phyloP scores from a whole-genome alignment of 2,797 vertebrate species.

The Fistularia tabacaria region DNA sequence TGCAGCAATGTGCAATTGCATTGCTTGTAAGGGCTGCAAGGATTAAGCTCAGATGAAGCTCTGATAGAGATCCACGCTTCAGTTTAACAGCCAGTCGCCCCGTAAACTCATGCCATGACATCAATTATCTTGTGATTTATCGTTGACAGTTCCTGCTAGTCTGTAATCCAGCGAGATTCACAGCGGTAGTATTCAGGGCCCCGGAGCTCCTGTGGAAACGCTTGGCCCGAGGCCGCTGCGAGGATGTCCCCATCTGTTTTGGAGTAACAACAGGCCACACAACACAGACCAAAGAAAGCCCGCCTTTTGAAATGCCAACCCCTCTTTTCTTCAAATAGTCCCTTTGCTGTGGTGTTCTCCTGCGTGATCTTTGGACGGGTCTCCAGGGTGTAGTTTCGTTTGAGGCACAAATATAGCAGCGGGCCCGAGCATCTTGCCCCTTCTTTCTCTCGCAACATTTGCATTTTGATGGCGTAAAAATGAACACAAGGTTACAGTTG shows the following conservation, averaged over 20 bases:
- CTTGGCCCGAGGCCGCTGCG: slow-evolving; percentile 49
- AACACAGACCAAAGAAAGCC: slow-evolving; percentile 47
- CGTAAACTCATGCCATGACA: slow-evolving; percentile 46
- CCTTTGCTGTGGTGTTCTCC: slow-evolving; percentile 60
- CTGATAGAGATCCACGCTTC: too few relatives aligned
- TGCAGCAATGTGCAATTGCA: too few relatives aligned
- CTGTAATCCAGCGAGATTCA: slow-evolving; percentile 56
- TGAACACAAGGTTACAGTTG: too few relatives aligned
- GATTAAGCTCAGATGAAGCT: too few relatives aligned
- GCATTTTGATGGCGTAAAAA: too few relatives aligned
- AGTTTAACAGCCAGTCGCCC: background rate
- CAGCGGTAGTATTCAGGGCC: slow-evolving; percentile 42
- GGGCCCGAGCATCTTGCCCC: slow-evolving; percentile 5
- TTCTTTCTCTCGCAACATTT: slow-evolving; percentile 8
- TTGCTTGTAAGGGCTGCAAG: too few relatives aligned
- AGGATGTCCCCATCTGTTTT: slow-evolving; percentile 67
- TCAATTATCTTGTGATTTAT: slow-evolving; percentile 55
- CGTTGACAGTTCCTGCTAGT: slow-evolving; percentile 52
- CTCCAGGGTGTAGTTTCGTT: slow-evolving; percentile 43
- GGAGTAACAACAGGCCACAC: slow-evolving; percentile 55
- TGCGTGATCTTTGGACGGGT: slow-evolving; percentile 25
- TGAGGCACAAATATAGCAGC: slow-evolving; percentile 47
- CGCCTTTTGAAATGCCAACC: slow-evolving; percentile 50
- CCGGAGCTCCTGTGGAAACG: slow-evolving; percentile 44
- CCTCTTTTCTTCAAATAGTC: slow-evolving; percentile 34